Conservation (phyloP, 2,113 vertebrate genomes). For the Ceyx margarethae region DNA sequence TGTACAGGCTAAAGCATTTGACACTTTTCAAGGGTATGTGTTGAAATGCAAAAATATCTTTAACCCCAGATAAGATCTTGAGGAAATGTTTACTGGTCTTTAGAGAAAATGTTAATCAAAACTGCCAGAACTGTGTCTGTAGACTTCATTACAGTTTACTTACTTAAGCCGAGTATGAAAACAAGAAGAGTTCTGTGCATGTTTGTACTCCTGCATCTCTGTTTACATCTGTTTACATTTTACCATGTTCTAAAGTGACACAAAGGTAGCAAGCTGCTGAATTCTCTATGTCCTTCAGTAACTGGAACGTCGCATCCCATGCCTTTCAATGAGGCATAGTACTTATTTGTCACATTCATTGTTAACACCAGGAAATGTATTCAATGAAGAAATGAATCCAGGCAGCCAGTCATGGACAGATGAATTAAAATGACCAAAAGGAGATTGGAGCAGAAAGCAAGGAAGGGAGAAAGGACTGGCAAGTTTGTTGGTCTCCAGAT, state of each 20-base stretch:
- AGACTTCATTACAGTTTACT: slow-evolving; percentile 26
- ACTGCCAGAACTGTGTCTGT: slow-evolving; percentile 9
- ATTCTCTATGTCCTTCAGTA: slow-evolving; percentile 71
- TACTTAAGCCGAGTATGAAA: slow-evolving; percentile 22
- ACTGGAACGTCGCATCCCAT: slow-evolving; percentile 70
- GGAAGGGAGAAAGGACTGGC: slow-evolving; percentile 27
- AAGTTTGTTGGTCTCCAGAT: slow-evolving; percentile 43
- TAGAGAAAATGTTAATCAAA: slow-evolving; percentile 32
- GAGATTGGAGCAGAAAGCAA: slow-evolving; percentile 38
- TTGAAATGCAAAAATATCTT: slow-evolving; percentile 50
- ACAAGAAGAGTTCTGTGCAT: slow-evolving; percentile 4
- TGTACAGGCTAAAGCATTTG: slow-evolving; percentile 13
- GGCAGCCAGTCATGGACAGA: slow-evolving; percentile 68
- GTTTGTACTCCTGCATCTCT: not conserved
- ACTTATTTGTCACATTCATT: slow-evolving; percentile 79
- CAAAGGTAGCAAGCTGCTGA: slow-evolving; percentile 60
- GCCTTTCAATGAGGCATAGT: slow-evolving; percentile 75
- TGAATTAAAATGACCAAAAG: slow-evolving; percentile 74
- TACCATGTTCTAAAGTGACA: slow-evolving; percentile 38
- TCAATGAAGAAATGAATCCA: slow-evolving; percentile 73
- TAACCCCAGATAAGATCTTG: slow-evolving; percentile 35
- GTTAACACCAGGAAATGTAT: slow-evolving; percentile 72
- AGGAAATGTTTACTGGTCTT: slow-evolving; percentile 25
- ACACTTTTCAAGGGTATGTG: slow-evolving; percentile 20
- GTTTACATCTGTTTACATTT: slow-evolving; percentile 22